Evolutionary conservation across 1,140 invertebrate genomes (phyloP).

Genomic region (Episyrphus balteatus): DNA sequence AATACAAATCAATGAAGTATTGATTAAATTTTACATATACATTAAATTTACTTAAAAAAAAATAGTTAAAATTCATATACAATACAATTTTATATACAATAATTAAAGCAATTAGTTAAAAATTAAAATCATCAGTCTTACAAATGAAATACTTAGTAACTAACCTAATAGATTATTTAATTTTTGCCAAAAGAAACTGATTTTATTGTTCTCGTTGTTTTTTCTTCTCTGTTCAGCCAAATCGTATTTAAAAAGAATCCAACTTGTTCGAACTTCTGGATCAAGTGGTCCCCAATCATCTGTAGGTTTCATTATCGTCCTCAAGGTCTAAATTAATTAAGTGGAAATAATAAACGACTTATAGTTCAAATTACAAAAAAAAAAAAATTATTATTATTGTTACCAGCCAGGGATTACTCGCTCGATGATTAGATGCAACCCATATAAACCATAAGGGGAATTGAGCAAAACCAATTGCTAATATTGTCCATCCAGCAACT

Average conservation of each 20-base stretch:
- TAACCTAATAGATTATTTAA: too few species aligned
- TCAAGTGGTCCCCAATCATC: slow-evolving; percentile 39
- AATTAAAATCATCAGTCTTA: too few species aligned
- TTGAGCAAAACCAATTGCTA: slow-evolving; percentile 40
- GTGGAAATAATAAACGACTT: not conserved
- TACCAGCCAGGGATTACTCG: not conserved
- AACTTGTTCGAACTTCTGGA: not conserved
- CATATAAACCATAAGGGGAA: slow-evolving; percentile 41
- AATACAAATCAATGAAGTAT: too few species aligned
- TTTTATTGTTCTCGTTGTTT: too few species aligned
- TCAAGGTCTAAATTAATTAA: slow-evolving; percentile 35
- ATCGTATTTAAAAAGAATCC: slow-evolving; percentile 1
- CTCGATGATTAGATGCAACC: slow-evolving; percentile 28
- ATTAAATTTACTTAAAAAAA: too few species aligned
- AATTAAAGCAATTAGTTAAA: too few species aligned
- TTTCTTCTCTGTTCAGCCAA: not conserved
- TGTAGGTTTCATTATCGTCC: slow-evolving; percentile 28
- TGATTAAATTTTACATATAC: too few species aligned
- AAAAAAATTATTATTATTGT: not conserved
- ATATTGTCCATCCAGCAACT: slow-evolving; percentile 41
- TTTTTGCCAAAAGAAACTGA: too few species aligned
- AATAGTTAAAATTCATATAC: too few species aligned
- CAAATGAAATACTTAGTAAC: too few species aligned
- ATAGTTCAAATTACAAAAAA: not conserved
- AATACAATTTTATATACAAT: too few species aligned